Percentiles rank a stretch among this genome's conserved stretches.
phyloP scores from a whole-genome alignment of 2,113 vertebrate species.

The Craseonycteris thonglongyai region DNA sequence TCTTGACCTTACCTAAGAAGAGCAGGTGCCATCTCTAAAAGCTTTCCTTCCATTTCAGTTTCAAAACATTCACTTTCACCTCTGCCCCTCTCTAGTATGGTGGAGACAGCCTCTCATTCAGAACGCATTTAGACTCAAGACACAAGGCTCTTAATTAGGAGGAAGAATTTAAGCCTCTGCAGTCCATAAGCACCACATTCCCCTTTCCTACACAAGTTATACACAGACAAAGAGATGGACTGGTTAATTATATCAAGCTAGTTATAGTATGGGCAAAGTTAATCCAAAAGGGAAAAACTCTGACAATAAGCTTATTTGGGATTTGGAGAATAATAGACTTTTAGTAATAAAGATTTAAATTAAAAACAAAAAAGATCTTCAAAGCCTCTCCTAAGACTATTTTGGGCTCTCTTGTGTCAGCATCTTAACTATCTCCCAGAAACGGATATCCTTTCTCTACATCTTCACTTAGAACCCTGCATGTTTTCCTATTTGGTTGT shows the following conservation, averaged over 20 bases:
- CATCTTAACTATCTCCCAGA: neutral
- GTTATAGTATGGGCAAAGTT: neutral
- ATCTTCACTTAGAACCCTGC: neutral
- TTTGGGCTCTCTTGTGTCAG: neutral
- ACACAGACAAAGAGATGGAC: neutral
- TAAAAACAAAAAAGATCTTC: neutral
- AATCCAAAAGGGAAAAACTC: neutral
- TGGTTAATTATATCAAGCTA: neutral
- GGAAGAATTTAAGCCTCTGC: neutral
- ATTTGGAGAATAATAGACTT: neutral
- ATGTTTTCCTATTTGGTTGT: neutral
- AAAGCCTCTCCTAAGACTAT: neutral
- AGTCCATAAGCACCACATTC: neutral
- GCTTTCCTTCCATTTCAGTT: neutral
- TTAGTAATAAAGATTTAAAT: conserved; percentile 38
- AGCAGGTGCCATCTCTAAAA: neutral
- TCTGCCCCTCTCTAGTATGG: neutral
- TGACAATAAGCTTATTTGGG: neutral
- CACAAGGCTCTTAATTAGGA: neutral
- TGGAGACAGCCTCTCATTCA: neutral
- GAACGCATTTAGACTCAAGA: neutral
- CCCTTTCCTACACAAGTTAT: neutral
- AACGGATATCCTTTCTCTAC: neutral
- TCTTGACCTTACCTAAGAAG: neutral
- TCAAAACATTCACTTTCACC: neutral